phyloP scores from a whole-genome alignment of 2,113 vertebrate genomes.

The Amblyornis subalaris region DNA sequence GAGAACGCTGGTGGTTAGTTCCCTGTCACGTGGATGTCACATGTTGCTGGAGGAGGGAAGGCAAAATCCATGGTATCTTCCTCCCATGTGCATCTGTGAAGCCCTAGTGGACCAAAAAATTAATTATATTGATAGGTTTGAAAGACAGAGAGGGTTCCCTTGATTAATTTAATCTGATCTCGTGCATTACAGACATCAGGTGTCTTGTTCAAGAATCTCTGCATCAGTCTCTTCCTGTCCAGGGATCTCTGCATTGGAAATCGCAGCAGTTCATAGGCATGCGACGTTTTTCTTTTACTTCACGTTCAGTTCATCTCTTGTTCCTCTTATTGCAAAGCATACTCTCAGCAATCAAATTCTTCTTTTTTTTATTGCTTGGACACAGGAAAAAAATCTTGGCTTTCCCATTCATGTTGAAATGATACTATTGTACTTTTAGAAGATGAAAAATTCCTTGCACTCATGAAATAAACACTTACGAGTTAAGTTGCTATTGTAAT shows the following conservation, averaged over 20 bases:
- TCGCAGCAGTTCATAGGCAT: not conserved
- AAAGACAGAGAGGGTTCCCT: not conserved
- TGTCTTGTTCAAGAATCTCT: not conserved
- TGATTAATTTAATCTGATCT: not conserved
- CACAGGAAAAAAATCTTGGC: not conserved
- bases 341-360: not conserved
- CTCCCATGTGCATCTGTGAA: not conserved
- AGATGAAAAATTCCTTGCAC: not conserved
- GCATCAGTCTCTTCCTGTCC: not conserved
- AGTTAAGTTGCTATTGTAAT: not conserved
- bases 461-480: not conserved
- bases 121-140: not conserved
- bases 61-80: not conserved
- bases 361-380: not conserved
- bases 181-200: not conserved
- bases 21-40: rapidly evolving
- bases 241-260: not conserved
- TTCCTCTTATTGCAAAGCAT: not conserved
- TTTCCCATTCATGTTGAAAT: not conserved
- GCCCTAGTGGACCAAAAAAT: not conserved
- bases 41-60: rapidly evolving
- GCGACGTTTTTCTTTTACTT: not conserved
- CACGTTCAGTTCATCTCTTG: not conserved
- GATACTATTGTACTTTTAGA: not conserved
- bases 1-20: not conserved